Evolutionary conservation across 2,888 invertebrate genomes (phyloP), one percentile per base, ranked within the genome.

Genomic region (Agrochola lota): DNA sequence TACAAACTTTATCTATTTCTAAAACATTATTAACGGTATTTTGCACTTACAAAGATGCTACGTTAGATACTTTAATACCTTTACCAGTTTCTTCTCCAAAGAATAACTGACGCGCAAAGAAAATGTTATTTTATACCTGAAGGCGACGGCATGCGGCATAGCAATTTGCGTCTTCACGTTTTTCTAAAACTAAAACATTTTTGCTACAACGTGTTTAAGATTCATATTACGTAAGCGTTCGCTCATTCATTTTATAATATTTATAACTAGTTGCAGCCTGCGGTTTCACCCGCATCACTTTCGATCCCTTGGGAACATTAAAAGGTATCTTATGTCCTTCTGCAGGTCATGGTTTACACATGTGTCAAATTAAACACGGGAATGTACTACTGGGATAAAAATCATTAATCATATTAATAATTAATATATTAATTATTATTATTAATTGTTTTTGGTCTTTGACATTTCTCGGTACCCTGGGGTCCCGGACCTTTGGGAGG

Each of bases 91-190:
- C 20, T 35, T 70, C n/a, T 40, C 76, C 49, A 76, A 71, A 81
- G 71, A 74, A 81, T 69, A 64, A 69, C 63, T 64, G 3, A 20
- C 26, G 40, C 9, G 68, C 46, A 72, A 76, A 85, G 82, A 81
- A 81, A 85, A 82, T 77, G 35, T 70, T 81, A 70, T 76, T 83
- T 85, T 49, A 55, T 80, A 71, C 74, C 52, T 63, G 81, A 68
- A 26, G 30, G 57, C 40, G 74, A 69, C 70, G 46, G 63, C 64
- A 26, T n/a, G 64, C 70, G 46, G 63, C 64, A 26, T n/a, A 23
- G 83, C 85, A 83, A 81, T 81, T 72, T 76, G 69, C 59, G 64
- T 66, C 69, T 60, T 69, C 40, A 70, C 35, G 23, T 73, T 72
- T 69, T 76, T 85, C 49, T 76, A 46, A 81, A 67, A 66, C 72